Percentiles rank a stretch among this genome's conserved stretches.
These are phyloP conservation scores for Emys orbicularis DNA, from an alignment of 2,797 vertebrate genomes.

Conservation along the genomic window DNA sequence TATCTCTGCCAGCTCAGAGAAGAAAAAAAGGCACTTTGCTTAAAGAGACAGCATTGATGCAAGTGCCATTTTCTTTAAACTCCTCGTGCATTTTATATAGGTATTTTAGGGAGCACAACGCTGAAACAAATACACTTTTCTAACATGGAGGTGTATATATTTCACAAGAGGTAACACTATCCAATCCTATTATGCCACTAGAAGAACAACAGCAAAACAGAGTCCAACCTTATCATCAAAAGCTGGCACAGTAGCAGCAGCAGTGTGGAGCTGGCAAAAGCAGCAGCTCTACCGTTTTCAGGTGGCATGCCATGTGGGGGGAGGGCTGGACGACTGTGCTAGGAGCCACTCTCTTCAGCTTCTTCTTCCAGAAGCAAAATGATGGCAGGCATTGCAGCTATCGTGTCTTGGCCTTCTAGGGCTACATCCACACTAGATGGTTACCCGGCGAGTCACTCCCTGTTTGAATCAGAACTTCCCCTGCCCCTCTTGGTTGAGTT, in stretches of 20 bases:
- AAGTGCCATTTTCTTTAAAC: slow-evolving; percentile 51
- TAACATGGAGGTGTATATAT: slow-evolving; percentile 33
- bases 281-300: slow-evolving; percentile 21
- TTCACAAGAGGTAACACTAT: slow-evolving; percentile 42
- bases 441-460: background rate
- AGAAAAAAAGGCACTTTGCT: slow-evolving; percentile 49
- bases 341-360: background rate
- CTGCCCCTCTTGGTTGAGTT: background rate
- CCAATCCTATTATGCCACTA: slow-evolving; percentile 33
- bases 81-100: slow-evolving; percentile 33
- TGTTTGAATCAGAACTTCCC: background rate
- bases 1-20: slow-evolving; percentile 48
- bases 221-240: background rate
- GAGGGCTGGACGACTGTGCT: background rate
- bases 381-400: too few species aligned
- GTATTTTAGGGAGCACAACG: slow-evolving; percentile 53
- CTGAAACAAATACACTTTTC: slow-evolving; percentile 53
- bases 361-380: background rate
- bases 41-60: slow-evolving; percentile 37
- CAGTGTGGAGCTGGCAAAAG: background rate
- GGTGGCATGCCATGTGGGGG: background rate
- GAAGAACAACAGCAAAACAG: background rate
- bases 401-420: background rate
- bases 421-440: background rate
- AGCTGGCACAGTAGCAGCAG: background rate